phyloP scores from a whole-genome alignment of 1,140 invertebrate genomes.

The Pachyrhynchus sulphureomaculatus region DNA sequence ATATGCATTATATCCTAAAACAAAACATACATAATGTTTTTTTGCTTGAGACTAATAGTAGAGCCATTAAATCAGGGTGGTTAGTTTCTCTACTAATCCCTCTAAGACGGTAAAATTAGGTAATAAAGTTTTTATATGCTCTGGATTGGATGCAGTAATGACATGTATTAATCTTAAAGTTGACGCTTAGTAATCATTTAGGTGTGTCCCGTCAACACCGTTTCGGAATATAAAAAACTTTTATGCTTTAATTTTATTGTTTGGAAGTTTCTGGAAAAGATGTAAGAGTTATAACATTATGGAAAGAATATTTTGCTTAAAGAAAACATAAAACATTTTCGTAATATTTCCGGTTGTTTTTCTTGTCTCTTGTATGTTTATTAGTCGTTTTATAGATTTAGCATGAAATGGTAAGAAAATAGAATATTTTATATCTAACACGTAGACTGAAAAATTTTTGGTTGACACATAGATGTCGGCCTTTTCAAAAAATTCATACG shows the following conservation, averaged over 20 bases:
- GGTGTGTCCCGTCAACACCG: not conserved
- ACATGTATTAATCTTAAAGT: constrained; percentile 9
- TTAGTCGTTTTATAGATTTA: no score
- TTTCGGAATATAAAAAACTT: not conserved
- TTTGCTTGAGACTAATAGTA: constrained; percentile 6
- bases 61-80: constrained; percentile 12
- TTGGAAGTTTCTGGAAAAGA: not conserved
- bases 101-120: constrained; percentile 7
- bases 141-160: constrained; percentile 1
- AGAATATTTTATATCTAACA: no score
- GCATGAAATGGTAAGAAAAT: no score
- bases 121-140: constrained; percentile 9
- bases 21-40: constrained; percentile 26
- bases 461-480: no score
- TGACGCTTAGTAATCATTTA: constrained; percentile 2
- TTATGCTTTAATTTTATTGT: not conserved
- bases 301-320: no score
- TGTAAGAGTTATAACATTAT: no score
- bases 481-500: no score
- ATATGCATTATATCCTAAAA: constrained; percentile 20
- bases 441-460: no score
- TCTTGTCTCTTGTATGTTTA: no score
- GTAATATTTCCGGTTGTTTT: no score
- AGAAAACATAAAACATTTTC: no score
- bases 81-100: constrained; percentile 10